Evolutionary conservation across 2,888 invertebrate genomes (phyloP), one percentile per base, ranked within the genome.

Genomic region (Diadromus collaris): DNA sequence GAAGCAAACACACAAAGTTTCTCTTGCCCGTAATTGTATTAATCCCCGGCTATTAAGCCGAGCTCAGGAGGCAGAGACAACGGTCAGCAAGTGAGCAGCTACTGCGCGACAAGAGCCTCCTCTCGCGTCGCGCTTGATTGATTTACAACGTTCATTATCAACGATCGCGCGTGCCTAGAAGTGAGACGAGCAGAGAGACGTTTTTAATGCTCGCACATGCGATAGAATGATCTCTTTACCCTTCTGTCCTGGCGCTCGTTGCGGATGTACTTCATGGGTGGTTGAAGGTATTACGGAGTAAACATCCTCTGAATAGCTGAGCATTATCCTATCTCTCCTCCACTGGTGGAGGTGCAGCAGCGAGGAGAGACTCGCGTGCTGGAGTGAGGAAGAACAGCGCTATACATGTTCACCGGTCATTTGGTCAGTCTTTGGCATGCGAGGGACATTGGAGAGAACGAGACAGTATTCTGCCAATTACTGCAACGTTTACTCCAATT

Each of bases 271-370:
- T 70, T 78, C 78, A 76, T 80, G 82, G 82, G 79, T 75, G 81
- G 79, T 69, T 74, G 56, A 69, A 27, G 61, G 74, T 65, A 79
- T 79, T 79, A 79, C 76, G 65, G 72, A 79, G 77, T 76, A 78
- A 81, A 81, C 71, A 81, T 79, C 73, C 76, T 72, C 71, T 75
- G 72, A 70, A 78, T 79, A 79, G 74, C 71, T 68, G 63, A 56
- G 74, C 71, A 76, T 79, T 73, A 75, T 79, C 65, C 69, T 60
- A 46, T 64, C 74, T 72, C 76, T 64, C 29, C 29, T 64, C 27
- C 56, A 51, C 41, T 38, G 48, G 75, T 63, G 24, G 54, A 38
- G 29, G 38, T 9, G 54, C 61, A 54, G 27, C 61, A 21, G 67
- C 61, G 58, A 60, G 38, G 29, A 41, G 61, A 46, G 46, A 70